phyloP scores from a whole-genome alignment of 2,797 vertebrate genomes.

The Corythornis leucogaster region DNA sequence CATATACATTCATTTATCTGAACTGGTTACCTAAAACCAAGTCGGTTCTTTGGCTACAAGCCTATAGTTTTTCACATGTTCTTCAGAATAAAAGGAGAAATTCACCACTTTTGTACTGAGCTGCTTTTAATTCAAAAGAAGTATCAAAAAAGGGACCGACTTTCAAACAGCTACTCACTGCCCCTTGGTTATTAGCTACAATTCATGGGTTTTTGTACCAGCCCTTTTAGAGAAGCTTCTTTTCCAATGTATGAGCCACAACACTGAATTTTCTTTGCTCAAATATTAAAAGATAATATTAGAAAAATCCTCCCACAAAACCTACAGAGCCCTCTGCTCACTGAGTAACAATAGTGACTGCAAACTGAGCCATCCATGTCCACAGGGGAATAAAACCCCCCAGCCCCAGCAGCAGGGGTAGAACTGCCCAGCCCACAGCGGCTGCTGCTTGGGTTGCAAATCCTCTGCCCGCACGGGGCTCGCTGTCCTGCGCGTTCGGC shows the following conservation, averaged over 20 bases:
- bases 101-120: not conserved
- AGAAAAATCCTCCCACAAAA: not conserved
- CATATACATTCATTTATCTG: not conserved
- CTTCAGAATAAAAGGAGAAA: not conserved
- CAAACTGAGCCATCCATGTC: accelerated
- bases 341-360: not conserved
- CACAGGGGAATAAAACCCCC: not conserved
- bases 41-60: not conserved
- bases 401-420: accelerated
- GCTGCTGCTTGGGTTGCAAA: not conserved
- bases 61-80: not conserved
- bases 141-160: not conserved
- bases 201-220: not conserved
- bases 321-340: not conserved
- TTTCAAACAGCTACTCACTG: not conserved
- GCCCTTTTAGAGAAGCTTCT: not conserved
- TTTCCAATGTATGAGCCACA: not conserved
- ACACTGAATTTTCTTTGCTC: not conserved
- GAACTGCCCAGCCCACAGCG: not conserved
- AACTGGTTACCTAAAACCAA: not conserved
- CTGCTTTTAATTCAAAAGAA: not conserved
- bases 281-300: not conserved
- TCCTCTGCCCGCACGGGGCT: not conserved
- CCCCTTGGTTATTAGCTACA: not conserved
- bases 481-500: accelerated